Percentiles rank a stretch among this genome's conserved stretches.
Evolutionary conservation across 2,113 vertebrate genomes (phyloP).

Genomic region (Melanerpes aurifrons): DNA sequence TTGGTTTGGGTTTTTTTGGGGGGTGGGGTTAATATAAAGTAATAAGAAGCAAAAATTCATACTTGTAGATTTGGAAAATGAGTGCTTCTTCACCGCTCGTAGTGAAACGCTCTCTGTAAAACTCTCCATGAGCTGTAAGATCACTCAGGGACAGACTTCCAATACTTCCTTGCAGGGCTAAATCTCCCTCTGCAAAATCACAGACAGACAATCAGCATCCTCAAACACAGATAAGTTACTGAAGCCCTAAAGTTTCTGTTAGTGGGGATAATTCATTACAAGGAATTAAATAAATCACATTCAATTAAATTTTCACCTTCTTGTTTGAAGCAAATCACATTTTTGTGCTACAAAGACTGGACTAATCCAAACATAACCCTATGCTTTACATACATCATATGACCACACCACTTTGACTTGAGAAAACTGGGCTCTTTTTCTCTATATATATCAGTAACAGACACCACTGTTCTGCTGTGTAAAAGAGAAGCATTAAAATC

Average conservation of each 20-base stretch:
- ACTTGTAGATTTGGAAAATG: conserved; percentile 92
- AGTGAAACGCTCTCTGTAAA: conserved; percentile 95
- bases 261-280: not conserved
- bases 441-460: not conserved
- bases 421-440: not conserved
- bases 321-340: not conserved
- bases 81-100: conserved; percentile 93
- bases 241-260: not conserved
- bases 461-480: not conserved
- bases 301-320: not conserved
- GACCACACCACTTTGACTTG: not conserved
- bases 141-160: conserved; percentile 95
- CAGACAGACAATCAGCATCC: not conserved
- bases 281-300: not conserved
- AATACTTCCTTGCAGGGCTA: conserved; percentile 90
- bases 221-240: not conserved
- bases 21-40: not conserved
- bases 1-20: not conserved
- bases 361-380: not conserved
- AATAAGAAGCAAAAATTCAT: conserved; percentile 27
- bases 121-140: conserved; percentile 91
- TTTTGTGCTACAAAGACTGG: not conserved
- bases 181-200: conserved; percentile 85
- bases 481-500: not conserved
- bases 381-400: not conserved